These are phyloP conservation scores for Dipodomys ordii DNA, from an alignment of 2,113 vertebrate species.

Conservation along the genomic window DNA sequence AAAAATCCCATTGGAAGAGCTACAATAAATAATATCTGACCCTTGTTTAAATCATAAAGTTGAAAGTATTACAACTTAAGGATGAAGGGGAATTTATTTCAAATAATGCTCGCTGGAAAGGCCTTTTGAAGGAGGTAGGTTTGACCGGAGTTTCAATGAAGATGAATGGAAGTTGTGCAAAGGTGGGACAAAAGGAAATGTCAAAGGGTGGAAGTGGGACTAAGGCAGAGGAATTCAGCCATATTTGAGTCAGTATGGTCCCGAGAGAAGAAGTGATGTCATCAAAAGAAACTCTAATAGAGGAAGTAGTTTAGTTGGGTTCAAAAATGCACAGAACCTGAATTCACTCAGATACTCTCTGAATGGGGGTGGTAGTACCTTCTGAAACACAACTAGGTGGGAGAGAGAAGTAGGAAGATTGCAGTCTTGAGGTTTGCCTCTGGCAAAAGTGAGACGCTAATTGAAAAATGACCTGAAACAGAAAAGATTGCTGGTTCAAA, in stretches of 20 bases:
- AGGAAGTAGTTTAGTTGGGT: background rate
- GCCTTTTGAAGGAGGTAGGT: background rate
- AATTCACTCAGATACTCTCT: background rate
- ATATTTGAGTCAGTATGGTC: background rate
- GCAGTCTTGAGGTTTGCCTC: too few relatives aligned
- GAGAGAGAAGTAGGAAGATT: too few relatives aligned
- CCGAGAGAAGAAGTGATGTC: background rate
- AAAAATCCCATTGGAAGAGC: background rate
- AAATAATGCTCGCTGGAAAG: background rate
- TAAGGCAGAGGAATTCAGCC: background rate
- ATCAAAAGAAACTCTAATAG: background rate
- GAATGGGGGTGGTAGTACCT: too few relatives aligned
- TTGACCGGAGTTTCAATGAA: background rate
- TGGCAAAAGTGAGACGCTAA: too few relatives aligned
- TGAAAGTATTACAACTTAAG: background rate
- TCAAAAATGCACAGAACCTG: background rate
- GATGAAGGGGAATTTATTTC: background rate
- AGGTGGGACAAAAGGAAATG: background rate
- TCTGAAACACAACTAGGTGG: too few relatives aligned
- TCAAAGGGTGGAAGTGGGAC: background rate
- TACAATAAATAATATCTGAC: background rate
- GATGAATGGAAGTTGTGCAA: background rate
- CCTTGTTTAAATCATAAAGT: background rate
- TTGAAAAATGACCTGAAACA: too few relatives aligned
- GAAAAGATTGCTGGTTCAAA: too few relatives aligned